Percentiles rank a stretch among this genome's conserved stretches.
Evolutionary conservation across 2,888 invertebrate species (phyloP).

Genomic region (Drosophila melanosoma): DNA sequence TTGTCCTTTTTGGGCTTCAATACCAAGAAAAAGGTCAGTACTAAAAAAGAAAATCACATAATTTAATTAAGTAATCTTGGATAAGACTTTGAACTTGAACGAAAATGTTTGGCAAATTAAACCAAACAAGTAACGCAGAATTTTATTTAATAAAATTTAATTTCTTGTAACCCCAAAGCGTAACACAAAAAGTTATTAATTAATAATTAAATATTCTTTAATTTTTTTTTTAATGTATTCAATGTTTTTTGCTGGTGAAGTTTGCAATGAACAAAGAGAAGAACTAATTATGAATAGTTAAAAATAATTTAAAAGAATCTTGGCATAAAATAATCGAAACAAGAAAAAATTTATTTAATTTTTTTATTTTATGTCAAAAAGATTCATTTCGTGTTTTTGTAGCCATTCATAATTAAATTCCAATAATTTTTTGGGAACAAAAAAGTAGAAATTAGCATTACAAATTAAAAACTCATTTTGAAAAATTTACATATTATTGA

Average conservation of each 20-base stretch:
- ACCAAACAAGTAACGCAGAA: conserved; percentile 8
- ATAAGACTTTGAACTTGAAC: neutral
- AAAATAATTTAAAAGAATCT: neutral
- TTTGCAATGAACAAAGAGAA: neutral
- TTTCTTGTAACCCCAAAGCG: neutral
- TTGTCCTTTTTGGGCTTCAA: conserved; percentile 91
- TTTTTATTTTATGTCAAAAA: neutral
- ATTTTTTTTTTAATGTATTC: neutral
- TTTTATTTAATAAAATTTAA: neutral
- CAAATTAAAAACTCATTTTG: neutral
- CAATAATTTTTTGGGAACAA: neutral
- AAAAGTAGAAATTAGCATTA: neutral
- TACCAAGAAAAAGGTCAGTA: conserved; percentile 86
- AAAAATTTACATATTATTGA: neutral
- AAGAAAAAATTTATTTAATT: neutral
- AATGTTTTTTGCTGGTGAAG: neutral
- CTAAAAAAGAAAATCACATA: neutral
- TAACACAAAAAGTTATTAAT: neutral
- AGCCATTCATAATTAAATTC: neutral
- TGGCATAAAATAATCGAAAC: neutral
- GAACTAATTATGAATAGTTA: neutral
- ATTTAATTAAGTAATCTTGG: conserved; percentile 25
- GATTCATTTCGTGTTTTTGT: neutral
- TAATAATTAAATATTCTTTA: neutral
- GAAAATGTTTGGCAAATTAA: neutral